phyloP scores from a whole-genome alignment of 2,113 vertebrate species.

The Coryphaenoides rupestris region DNA sequence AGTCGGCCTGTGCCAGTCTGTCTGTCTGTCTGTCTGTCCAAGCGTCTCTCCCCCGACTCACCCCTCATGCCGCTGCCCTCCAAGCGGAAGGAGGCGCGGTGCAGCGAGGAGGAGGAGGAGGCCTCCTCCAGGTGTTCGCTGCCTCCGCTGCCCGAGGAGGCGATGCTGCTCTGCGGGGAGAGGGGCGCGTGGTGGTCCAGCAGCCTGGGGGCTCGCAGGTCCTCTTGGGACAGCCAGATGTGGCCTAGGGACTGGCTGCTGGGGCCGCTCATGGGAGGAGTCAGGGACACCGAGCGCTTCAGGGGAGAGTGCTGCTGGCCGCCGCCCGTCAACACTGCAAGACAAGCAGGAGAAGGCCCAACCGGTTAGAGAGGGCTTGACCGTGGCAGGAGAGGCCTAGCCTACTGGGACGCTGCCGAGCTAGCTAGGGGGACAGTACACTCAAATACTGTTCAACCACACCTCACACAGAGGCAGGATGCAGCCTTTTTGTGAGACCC shows the following conservation, averaged over 20 bases:
- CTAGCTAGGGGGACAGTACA: background rate
- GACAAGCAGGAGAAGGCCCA: slow-evolving; percentile 54
- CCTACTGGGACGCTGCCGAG: background rate
- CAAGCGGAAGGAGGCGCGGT: slow-evolving; percentile 94
- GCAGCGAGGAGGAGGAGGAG: slow-evolving; percentile 62
- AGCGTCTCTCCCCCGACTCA: slow-evolving; percentile 62
- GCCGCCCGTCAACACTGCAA: slow-evolving; percentile 84
- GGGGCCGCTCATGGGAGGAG: slow-evolving; percentile 95
- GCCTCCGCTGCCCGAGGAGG: slow-evolving; percentile 97
- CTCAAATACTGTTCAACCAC: too few species aligned
- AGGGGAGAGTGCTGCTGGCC: slow-evolving; percentile 90
- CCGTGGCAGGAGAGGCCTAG: background rate
- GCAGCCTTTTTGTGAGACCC: background rate
- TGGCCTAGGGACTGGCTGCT: slow-evolving; percentile 89
- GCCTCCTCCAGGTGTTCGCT: slow-evolving; percentile 96
- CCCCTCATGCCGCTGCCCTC: slow-evolving; percentile 99
- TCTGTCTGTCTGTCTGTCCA: background rate
- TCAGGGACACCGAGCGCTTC: slow-evolving; percentile 98
- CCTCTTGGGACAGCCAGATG: slow-evolving; percentile 99
- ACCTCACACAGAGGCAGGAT: background rate
- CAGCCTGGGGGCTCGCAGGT: slow-evolving; percentile 81
- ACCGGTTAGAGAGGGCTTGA: slow-evolving; percentile 5
- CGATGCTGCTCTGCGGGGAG: slow-evolving; percentile 98
- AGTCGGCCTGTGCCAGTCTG: background rate
- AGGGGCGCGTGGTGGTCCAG: slow-evolving; percentile 84